Evolutionary conservation across 1,140 invertebrate species (phyloP).

Genomic region (Goniozus legneri): DNA sequence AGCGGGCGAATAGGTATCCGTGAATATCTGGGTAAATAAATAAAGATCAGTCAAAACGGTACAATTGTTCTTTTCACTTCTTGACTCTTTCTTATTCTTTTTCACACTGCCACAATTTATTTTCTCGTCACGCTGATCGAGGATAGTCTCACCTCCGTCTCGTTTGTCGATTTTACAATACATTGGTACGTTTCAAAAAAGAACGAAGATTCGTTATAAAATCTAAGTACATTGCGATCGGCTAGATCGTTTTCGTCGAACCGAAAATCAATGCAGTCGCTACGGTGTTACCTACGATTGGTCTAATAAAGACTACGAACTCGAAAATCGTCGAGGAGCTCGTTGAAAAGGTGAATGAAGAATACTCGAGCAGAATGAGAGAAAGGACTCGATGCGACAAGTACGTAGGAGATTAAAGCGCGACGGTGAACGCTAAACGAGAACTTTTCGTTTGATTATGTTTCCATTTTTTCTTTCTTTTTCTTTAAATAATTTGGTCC

Average conservation of each 20-base stretch:
- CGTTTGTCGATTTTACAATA: too few relatives aligned
- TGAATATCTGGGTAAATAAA: conserved; percentile 30
- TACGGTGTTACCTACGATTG: too few relatives aligned
- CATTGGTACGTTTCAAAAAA: too few relatives aligned
- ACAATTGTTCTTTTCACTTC: conserved; percentile 8
- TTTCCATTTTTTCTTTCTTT: background rate
- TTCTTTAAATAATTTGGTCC: conserved; percentile 43
- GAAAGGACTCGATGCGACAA: conserved; percentile 15
- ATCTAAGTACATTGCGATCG: too few relatives aligned
- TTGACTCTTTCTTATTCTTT: conserved; percentile 2
- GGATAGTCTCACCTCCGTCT: conserved; percentile 13
- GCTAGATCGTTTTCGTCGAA: too few relatives aligned
- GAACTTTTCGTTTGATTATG: conserved; percentile 20
- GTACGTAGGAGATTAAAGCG: conserved; percentile 26
- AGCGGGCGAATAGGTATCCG: conserved; percentile 34
- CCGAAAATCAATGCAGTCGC: too few relatives aligned
- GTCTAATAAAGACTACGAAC: too few relatives aligned
- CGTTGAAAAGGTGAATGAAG: too few relatives aligned
- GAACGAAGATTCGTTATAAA: too few relatives aligned
- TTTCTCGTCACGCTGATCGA: conserved; percentile 18
- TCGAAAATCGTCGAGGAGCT: too few relatives aligned
- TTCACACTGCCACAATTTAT: conserved; percentile 21
- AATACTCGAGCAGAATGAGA: conserved; percentile 23
- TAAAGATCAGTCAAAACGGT: conserved; percentile 8
- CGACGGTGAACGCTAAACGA: conserved; percentile 39